Base-by-base conservation (phyloP, 1,140 invertebrate genomes). In the Drosophila elegans region DNA sequence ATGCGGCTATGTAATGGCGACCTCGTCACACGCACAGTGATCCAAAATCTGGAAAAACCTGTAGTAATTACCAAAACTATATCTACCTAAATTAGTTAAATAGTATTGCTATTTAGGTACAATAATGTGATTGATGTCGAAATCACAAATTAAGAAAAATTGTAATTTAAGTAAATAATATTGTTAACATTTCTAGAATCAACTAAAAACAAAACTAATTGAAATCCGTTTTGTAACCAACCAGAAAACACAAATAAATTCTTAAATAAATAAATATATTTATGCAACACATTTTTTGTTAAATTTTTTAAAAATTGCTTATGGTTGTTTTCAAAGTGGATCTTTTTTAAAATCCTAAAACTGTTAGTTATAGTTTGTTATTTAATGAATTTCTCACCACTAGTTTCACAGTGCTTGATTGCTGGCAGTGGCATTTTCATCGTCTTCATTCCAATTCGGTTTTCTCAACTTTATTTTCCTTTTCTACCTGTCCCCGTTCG, bases 1-100 rank as follows among this genome's bases (percentile, higher is more conserved):
- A 77, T 75, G 78, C 78, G 64, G 69, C 67, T 46, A 73, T 73
- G 69, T 73, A 61, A 73, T 61, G 41, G 49, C 51, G 61, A 32
- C 36, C 39, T 46, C 41, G 46, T 45, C 68, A 52, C 27, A 38
- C 0, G 41, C 25, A 75, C 73, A 53, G 73, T 74, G 72, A 3
- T n/a, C 7, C 29, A 1, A 48, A 32, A 7, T 12, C 0, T n/a
- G 5, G 25, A 48, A 5, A 48, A 32, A 32, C 1, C 7, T 32
- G 6, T 6, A n/a, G 1, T 32, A 32, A 32, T 32, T 32, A 32
- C 29, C 29, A 5, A 32, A 32, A 32, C 29, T 32, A 32, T 32
- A 32, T 32, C 7, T 32, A 32, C 5, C 7, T 32, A 32, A 32
- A 2, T 32, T 6, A 32, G 0, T 2, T 32, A 6, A 5, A 32